Conservation (phyloP, 2,113 vertebrate species). For the Rhipidura dahli region DNA sequence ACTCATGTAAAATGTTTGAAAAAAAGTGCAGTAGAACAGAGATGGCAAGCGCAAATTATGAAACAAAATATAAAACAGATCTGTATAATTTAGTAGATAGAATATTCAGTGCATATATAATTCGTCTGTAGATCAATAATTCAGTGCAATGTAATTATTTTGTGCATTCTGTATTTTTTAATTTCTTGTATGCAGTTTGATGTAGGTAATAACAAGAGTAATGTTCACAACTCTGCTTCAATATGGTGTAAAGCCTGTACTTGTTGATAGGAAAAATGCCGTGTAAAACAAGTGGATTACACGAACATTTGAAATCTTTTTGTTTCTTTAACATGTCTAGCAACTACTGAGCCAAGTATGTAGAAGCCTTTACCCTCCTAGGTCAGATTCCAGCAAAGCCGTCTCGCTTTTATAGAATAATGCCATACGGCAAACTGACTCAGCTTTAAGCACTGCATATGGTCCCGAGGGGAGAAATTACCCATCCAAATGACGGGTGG, state of each 20-base stretch:
- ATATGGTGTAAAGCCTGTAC: neutral
- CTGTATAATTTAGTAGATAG: neutral
- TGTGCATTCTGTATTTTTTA: neutral
- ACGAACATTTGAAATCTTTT: neutral
- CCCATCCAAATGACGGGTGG: constrained; percentile 40
- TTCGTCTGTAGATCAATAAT: neutral
- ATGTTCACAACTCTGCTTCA: neutral
- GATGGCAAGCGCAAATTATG: neutral
- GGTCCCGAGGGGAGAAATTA: constrained; percentile 32
- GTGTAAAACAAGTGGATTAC: neutral
- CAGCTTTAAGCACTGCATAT: constrained; percentile 36
- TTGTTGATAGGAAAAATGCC: neutral
- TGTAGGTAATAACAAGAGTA: neutral
- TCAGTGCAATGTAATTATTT: constrained; percentile 7
- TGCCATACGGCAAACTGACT: constrained; percentile 44
- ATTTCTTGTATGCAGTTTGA: neutral
- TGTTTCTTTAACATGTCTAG: constrained; percentile 55
- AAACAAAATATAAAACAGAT: neutral
- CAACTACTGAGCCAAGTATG: constrained; percentile 27
- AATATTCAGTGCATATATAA: neutral
- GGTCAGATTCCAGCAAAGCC: constrained; percentile 49
- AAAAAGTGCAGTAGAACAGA: neutral
- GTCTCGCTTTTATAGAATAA: constrained; percentile 14
- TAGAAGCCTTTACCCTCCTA: constrained; percentile 34
- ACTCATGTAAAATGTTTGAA: neutral